Conservation (phyloP, 2,888 invertebrate genomes). For the Ophion ellenae region DNA sequence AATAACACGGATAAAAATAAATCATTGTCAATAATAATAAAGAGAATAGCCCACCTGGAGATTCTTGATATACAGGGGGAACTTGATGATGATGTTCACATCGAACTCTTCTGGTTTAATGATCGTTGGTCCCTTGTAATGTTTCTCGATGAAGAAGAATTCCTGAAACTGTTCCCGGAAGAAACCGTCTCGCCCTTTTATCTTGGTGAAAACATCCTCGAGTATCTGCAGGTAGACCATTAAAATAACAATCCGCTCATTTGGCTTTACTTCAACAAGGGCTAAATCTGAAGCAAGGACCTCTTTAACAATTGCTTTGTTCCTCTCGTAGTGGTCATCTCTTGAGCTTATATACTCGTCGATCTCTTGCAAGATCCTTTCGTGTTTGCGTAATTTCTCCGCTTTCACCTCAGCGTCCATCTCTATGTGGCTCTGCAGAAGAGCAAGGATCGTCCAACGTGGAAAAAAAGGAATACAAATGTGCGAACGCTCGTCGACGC, state of each 20-base stretch:
- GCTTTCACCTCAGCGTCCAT: constrained; percentile 39
- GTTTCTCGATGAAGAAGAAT: constrained; percentile 86
- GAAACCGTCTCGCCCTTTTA: constrained; percentile 77
- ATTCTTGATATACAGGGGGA: constrained; percentile 84
- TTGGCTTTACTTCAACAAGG: neutral
- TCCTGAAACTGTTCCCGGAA: constrained; percentile 77
- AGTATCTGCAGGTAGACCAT: constrained; percentile 65
- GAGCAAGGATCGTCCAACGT: neutral
- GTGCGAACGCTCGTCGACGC: no score
- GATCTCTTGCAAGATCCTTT: constrained; percentile 70
- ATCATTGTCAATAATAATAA: neutral
- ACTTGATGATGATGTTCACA: constrained; percentile 85
- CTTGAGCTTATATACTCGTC: constrained; percentile 72
- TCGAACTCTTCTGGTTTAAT: constrained; percentile 87
- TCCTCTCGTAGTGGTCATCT: constrained; percentile 61
- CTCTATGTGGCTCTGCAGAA: constrained; percentile 1
- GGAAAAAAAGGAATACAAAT: neutral
- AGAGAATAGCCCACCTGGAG: constrained; percentile 72
- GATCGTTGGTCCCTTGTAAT: constrained; percentile 86
- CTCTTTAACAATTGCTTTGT: constrained; percentile 67
- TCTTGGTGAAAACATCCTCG: constrained; percentile 71
- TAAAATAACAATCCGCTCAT: neutral
- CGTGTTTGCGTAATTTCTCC: constrained; percentile 8
- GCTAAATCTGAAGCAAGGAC: neutral
- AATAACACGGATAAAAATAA: neutral